phyloP scores from a whole-genome alignment of 2,888 invertebrate genomes.

The Troides oblongomaculatus region DNA sequence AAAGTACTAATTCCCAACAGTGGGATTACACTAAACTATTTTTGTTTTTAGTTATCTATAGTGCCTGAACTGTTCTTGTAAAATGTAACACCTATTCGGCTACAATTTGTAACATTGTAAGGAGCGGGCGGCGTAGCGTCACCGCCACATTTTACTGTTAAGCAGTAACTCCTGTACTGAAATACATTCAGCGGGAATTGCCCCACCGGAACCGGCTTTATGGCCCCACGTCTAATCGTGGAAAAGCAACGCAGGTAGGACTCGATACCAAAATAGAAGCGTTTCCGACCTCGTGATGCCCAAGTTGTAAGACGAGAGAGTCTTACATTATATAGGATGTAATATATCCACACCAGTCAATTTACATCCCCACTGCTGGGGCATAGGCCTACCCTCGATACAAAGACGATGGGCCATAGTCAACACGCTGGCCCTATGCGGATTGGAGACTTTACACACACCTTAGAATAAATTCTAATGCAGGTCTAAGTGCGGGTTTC shows the following conservation, averaged over 20 bases:
- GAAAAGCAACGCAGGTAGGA: conserved; percentile 57
- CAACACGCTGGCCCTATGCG: too few species aligned
- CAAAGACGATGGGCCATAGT: too few species aligned
- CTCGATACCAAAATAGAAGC: conserved; percentile 58
- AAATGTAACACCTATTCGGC: conserved; percentile 5
- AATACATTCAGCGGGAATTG: conserved; percentile 45
- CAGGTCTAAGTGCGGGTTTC: too few species aligned
- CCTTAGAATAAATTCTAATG: too few species aligned
- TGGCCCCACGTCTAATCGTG: conserved; percentile 51
- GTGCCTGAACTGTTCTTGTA: neutral
- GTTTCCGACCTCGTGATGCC: conserved; percentile 55
- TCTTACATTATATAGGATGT: too few species aligned
- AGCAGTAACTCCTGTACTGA: conserved; percentile 34
- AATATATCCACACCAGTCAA: too few species aligned
- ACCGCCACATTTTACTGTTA: conserved; percentile 31
- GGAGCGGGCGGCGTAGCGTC: neutral
- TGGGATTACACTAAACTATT: too few species aligned
- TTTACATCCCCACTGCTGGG: too few species aligned
- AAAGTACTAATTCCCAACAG: too few species aligned
- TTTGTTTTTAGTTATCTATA: too few species aligned
- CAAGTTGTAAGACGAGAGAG: conserved; percentile 30
- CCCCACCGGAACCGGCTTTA: conserved; percentile 54
- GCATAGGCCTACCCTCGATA: too few species aligned
- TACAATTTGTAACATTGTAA: conserved; percentile 19
- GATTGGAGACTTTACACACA: too few species aligned